Evolutionary conservation across 2,888 invertebrate genomes (phyloP).

Genomic region (Caenorhabditis sp.): DNA sequence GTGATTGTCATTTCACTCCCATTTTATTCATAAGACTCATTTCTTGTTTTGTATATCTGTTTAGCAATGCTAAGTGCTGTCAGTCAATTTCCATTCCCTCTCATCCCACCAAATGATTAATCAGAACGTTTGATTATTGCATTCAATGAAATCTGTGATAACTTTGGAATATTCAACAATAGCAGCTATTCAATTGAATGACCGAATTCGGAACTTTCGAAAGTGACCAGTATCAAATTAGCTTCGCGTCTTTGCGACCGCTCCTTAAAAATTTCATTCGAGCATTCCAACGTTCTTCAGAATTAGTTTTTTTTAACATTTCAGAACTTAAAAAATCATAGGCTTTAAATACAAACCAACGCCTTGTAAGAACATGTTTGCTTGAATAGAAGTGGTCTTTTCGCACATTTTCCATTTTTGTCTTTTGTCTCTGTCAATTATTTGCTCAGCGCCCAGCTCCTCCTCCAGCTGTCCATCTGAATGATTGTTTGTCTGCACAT

Average conservation of each 20-base stretch:
- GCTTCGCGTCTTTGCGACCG: too few relatives aligned
- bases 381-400: background rate
- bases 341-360: too few relatives aligned
- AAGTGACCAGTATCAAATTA: too few relatives aligned
- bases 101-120: too few relatives aligned
- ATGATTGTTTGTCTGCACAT: too few relatives aligned
- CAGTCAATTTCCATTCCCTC: background rate
- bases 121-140: conserved; percentile 11
- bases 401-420: conserved; percentile 17
- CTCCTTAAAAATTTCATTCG: too few relatives aligned
- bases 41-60: conserved; percentile 16
- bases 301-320: too few relatives aligned
- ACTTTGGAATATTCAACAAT: too few relatives aligned
- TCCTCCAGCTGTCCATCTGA: conserved; percentile 15
- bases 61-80: background rate
- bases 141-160: conserved; percentile 12
- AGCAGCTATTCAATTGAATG: too few relatives aligned
- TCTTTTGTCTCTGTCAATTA: conserved; percentile 42
- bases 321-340: too few relatives aligned
- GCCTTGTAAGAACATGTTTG: background rate
- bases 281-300: too few relatives aligned
- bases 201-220: too few relatives aligned
- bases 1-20: conserved; percentile 36
- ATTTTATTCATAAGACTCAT: conserved; percentile 1
- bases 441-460: conserved; percentile 34